Evolutionary conservation across 2,113 vertebrate genomes (phyloP).

Genomic region (Callorhinus ursinus): DNA sequence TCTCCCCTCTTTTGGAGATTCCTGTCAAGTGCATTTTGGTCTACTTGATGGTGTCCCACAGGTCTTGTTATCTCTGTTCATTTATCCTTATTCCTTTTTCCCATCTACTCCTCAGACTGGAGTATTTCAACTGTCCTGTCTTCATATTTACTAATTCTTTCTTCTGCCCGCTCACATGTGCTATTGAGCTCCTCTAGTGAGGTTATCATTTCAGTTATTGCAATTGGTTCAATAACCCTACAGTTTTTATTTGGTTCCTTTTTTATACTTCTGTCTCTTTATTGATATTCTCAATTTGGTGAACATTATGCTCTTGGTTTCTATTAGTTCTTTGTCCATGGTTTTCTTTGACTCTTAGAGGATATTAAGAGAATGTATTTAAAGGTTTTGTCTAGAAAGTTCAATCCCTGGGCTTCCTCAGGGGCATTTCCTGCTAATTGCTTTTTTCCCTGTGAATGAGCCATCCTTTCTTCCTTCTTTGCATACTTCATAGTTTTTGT

Average conservation of each 20-base stretch:
- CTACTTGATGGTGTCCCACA: too few relatives aligned
- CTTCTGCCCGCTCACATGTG: neutral
- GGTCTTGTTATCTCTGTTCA: neutral
- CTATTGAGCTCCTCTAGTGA: neutral
- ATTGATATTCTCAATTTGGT: neutral
- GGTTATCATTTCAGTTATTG: neutral
- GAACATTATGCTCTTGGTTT: neutral
- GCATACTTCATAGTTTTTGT: neutral
- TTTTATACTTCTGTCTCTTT: neutral
- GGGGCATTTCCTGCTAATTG: neutral
- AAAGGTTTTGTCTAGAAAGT: neutral
- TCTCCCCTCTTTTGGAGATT: neutral
- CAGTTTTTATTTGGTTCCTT: neutral
- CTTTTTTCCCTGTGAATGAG: neutral
- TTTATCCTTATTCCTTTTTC: neutral
- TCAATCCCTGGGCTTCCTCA: neutral
- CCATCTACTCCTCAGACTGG: neutral
- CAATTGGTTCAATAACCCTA: neutral
- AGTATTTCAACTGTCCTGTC: neutral
- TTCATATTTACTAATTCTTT: neutral
- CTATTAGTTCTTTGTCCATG: neutral
- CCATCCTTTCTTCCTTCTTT: neutral
- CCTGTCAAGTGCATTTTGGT: neutral
- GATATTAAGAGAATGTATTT: neutral
- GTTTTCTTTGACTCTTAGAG: neutral